These are phyloP conservation scores for Callaeas wilsoni DNA, from an alignment of 2,113 vertebrate species.

Conservation along the genomic window DNA sequence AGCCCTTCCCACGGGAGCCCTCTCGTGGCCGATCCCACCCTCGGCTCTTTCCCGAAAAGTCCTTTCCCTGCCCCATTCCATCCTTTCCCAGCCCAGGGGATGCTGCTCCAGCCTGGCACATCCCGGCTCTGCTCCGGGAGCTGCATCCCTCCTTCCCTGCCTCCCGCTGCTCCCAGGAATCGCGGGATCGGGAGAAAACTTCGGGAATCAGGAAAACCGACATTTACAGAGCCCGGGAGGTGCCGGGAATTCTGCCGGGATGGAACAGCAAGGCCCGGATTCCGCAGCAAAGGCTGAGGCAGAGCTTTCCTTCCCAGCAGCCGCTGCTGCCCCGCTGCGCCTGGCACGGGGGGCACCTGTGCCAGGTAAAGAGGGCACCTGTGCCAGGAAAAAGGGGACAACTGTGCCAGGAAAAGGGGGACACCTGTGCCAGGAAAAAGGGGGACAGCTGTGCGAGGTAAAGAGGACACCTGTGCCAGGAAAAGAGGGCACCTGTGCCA, in stretches of 20 bases:
- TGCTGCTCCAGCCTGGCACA: not conserved
- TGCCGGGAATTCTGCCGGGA: not conserved
- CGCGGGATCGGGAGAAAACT: fast-evolving
- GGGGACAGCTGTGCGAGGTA: not conserved
- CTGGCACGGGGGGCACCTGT: not conserved
- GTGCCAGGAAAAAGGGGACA: not conserved
- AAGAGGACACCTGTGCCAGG: too few species aligned
- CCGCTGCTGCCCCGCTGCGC: not conserved
- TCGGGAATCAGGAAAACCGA: not conserved
- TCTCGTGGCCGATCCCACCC: not conserved
- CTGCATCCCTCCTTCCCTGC: not conserved
- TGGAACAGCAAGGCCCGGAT: not conserved
- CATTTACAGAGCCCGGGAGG: not conserved
- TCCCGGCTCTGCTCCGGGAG: not conserved
- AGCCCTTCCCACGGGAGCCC: not conserved
- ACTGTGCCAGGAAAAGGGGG: not conserved
- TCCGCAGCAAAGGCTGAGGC: not conserved
- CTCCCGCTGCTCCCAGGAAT: not conserved
- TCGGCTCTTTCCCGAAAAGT: fast-evolving
- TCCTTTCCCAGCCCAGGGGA: fast-evolving
- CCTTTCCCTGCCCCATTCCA: fast-evolving
- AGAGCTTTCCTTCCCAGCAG: not conserved
- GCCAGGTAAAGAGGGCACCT: not conserved
- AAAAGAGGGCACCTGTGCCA: not conserved
- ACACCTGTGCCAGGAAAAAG: not conserved